Base-by-base conservation (phyloP, 2,888 invertebrate genomes). In the Apotomis betuletana region DNA sequence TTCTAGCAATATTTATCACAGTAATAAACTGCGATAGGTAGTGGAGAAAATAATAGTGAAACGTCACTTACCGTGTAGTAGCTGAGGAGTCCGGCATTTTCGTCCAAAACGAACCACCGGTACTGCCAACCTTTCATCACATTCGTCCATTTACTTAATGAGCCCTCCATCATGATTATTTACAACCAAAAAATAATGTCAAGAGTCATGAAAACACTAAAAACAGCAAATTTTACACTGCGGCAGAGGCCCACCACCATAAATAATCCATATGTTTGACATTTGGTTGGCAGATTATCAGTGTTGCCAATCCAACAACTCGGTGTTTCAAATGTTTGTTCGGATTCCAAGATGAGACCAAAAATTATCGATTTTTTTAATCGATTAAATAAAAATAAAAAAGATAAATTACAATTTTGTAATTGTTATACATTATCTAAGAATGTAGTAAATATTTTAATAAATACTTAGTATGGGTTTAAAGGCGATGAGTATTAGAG, bases 111-210 rank as follows among this genome's bases (percentile, higher is more conserved):
- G 94, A 99, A 99, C 98, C 99, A 99, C 79, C 99, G 96, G 94
- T 99, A 99, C 91, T 99, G 99, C 99, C 99, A 99, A 79, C 99
- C 99, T 90, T 97, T 98, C 95, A 98, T 97, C 85, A 99, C 97
- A 94, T 98, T 99, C 79, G 98, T 99, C 98, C 98, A 98, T 94
- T 98, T 98, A 93, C 97, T 98, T 76, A 98, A 93, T 75, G 98
- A 97, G 83, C 98, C 98, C 94, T 98, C 98, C 97, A 98, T 97
- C 91, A 95, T 92, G 81, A 83, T 91, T 87, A 79, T 73, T 74
- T 75, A 83, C 85, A 78, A 82, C 81, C 83, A 86, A 87, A 85
- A 57, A 83, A 79, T 83, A 80, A 78, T 81, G 85, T 81, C 81
- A 86, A 88, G 86, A 88, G 80, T 79, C 89, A 90, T 90, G 79